Evolutionary conservation across 2,888 invertebrate genomes (phyloP).

Genomic region (Hecatera dysodea): DNA sequence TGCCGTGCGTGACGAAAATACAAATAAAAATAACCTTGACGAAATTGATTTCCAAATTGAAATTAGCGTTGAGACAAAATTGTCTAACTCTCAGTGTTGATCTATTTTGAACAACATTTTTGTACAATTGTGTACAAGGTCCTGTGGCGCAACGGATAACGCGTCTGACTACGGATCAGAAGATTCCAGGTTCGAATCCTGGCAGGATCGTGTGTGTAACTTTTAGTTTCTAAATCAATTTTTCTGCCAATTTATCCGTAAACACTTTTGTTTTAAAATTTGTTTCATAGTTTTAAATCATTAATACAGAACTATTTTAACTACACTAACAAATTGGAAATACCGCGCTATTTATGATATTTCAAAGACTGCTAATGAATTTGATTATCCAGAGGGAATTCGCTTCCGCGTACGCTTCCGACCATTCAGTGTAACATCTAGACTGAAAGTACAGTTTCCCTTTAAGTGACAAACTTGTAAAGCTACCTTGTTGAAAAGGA

Average conservation of each 20-base stretch:
- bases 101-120: constrained; percentile 7
- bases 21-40: constrained; percentile 27
- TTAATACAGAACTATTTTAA: background rate
- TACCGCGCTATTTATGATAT: constrained; percentile 75
- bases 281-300: background rate
- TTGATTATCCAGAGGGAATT: constrained; percentile 84
- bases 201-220: constrained; percentile 88
- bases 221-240: background rate
- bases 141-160: constrained; percentile 93
- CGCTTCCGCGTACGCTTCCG: constrained; percentile 75
- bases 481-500: constrained; percentile 40
- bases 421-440: constrained; percentile 69
- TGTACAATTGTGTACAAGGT: background rate
- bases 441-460: constrained; percentile 45
- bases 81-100: no score
- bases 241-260: background rate
- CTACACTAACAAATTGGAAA: constrained; percentile 48
- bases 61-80: background rate
- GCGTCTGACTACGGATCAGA: constrained; percentile 94
- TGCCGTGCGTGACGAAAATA: constrained; percentile 23
- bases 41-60: constrained; percentile 38
- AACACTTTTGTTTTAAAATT: background rate
- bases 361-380: constrained; percentile 86
- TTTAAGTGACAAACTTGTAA: constrained; percentile 19
- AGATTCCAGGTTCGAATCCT: constrained; percentile 93